Evolutionary conservation across 1,140 invertebrate species (phyloP), one percentile per base, ranked within the genome.

Genomic region (Homarus americanus): DNA sequence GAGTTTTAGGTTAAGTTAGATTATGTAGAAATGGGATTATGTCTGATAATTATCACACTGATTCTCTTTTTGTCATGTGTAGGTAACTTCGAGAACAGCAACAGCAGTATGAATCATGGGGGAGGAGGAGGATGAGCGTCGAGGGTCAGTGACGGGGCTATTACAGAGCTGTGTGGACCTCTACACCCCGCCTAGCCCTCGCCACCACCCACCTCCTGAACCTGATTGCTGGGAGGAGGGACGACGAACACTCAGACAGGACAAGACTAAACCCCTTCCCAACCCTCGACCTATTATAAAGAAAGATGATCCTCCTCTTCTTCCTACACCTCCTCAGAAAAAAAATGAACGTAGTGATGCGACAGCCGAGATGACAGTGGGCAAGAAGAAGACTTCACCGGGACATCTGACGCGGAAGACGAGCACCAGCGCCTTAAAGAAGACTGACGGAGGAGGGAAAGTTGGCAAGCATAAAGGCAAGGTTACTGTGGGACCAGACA

Each of bases 221-320:
- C 83, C 83, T 24, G 83, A 86, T 72, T 86, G 83, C 72, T 86
- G 83, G 83, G 83, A 75, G 34, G 83, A 86, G 17, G 41, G 38
- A 15, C 28, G 72, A 44, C 63, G 66, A 15, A 28, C 82, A 32
- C 38, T 32, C 63, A 53, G 73, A 36, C 69, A 75, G 5, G 83
- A 85, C 20, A 85, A 72, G 40, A 20, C 24, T 32, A 49, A 34
- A 38, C 9, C 9, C 5, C n/a, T 32, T 7, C 5, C 63, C n/a
- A 69, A 2, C 32, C 28, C 0, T 28, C 7, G 1, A 32, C 63
- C 5, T 15, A 5, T 12, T 12, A 34, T 0, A 73, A n/a, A n/a
- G n/a, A 38, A 34, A 32, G 5, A 32, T 38, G 72, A 5, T 20
- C 36, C n/a, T 58, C 53, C 24, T 24, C 10, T 24, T 24, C 53